Conservation (phyloP, 2,113 vertebrate genomes). For the Hemicordylus capensis region DNA sequence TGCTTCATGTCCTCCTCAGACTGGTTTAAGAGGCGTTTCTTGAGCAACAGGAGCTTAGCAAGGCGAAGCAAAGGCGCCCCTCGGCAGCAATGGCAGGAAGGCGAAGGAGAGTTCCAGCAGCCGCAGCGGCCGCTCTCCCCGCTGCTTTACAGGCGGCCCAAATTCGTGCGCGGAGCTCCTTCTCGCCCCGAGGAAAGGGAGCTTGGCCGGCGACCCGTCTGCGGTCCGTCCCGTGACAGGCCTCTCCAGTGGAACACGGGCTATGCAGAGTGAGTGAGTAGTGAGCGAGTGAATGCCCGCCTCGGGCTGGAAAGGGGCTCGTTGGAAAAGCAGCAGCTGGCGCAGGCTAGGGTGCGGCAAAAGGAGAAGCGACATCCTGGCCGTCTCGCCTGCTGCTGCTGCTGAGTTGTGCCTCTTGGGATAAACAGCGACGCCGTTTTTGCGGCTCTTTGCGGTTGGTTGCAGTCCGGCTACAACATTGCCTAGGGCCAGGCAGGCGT, state of each 20-base stretch:
- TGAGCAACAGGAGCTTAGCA: conserved; percentile 16
- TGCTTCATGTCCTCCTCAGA: conserved; percentile 60
- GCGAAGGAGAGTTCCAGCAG: neutral
- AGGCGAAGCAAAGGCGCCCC: neutral
- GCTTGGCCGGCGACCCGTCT: conserved; percentile 50
- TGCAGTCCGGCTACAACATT: too few relatives aligned
- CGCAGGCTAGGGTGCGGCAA: neutral
- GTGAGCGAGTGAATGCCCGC: too few relatives aligned
- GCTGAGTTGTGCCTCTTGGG: neutral
- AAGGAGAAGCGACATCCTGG: neutral
- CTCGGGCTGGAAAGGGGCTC: neutral
- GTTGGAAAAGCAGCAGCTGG: neutral
- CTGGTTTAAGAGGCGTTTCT: conserved; percentile 67
- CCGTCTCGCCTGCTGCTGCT: too few relatives aligned
- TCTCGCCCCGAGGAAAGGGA: conserved; percentile 16
- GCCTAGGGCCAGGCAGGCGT: too few relatives aligned
- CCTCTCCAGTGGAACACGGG: conserved; percentile 73
- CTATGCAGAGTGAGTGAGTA: conserved; percentile 77
- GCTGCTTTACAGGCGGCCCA: conserved; percentile 66
- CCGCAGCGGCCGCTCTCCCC: conserved; percentile 27
- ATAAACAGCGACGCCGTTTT: neutral
- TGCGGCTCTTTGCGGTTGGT: neutral
- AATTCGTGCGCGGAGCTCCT: conserved; percentile 68
- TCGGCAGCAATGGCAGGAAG: neutral
- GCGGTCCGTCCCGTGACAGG: conserved; percentile 58